Evolutionary conservation across 2,888 invertebrate genomes (phyloP).

Genomic region (Perizoma flavofasciatum): DNA sequence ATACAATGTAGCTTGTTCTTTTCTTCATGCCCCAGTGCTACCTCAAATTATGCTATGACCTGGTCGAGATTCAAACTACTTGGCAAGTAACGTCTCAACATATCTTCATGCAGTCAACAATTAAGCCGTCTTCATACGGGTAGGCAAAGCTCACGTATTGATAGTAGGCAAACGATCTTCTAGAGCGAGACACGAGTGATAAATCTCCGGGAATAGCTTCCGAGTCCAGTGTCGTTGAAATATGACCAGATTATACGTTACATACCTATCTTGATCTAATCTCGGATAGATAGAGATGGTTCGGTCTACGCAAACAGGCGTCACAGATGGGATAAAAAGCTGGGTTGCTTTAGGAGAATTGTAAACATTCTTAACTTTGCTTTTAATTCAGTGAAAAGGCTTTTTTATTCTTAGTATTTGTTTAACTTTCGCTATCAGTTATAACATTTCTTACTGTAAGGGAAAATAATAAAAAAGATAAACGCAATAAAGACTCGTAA

Average conservation of each 20-base stretch:
- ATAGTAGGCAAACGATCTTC: slow-evolving; percentile 45
- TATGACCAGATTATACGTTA: slow-evolving; percentile 62
- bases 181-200: slow-evolving; percentile 56
- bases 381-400: not conserved
- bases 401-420: no score
- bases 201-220: slow-evolving; percentile 70
- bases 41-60: no score
- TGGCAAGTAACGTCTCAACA: no score
- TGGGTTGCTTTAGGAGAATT: slow-evolving; percentile 4
- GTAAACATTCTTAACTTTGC: not conserved
- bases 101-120: no score
- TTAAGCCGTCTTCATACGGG: not conserved
- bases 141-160: slow-evolving; percentile 26
- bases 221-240: slow-evolving; percentile 66
- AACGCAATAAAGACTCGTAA: no score
- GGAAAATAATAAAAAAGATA: no score
- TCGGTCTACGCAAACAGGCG: slow-evolving; percentile 30
- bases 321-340: slow-evolving; percentile 13
- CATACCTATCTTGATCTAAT: slow-evolving; percentile 43
- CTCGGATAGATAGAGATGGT: slow-evolving; percentile 39
- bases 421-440: no score
- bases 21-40: no score
- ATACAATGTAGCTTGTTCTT: no score
- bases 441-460: no score
- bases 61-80: no score